Evolutionary conservation across 2,888 invertebrate genomes (phyloP).

Genomic region (Phaonia tiefii): DNA sequence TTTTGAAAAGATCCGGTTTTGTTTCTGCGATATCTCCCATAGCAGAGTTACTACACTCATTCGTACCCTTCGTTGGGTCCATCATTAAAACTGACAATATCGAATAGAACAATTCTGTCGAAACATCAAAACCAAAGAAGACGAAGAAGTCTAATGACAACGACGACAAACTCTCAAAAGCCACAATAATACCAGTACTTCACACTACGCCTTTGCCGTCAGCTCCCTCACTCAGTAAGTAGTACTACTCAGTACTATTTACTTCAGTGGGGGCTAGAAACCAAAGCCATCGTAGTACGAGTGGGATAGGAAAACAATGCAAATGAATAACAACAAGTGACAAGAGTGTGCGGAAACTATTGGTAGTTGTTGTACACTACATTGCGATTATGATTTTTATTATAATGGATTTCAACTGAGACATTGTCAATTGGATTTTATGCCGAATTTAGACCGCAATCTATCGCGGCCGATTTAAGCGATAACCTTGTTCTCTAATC

Average conservation of each 20-base stretch:
- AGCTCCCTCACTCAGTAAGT: background rate
- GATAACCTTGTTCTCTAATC: too few species aligned
- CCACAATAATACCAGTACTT: slow-evolving; percentile 26
- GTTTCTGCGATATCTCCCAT: slow-evolving; percentile 36
- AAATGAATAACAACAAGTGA: slow-evolving; percentile 25
- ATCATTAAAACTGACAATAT: slow-evolving; percentile 39
- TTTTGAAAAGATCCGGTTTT: slow-evolving; percentile 46
- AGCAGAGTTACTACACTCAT: slow-evolving; percentile 18
- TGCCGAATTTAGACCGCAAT: too few species aligned
- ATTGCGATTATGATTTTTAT: too few species aligned
- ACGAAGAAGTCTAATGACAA: background rate
- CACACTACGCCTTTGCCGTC: background rate
- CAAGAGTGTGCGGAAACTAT: too few species aligned
- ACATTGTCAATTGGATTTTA: too few species aligned
- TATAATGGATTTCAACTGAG: too few species aligned
- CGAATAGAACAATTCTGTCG: slow-evolving; percentile 39
- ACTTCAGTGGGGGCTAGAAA: background rate
- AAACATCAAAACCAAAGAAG: slow-evolving; percentile 4
- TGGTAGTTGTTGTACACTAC: too few species aligned
- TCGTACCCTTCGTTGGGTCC: slow-evolving; percentile 25
- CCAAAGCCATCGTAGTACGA: background rate
- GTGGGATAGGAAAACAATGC: slow-evolving; percentile 12
- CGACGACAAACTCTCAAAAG: slow-evolving; percentile 25
- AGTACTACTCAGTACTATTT: slow-evolving; percentile 2
- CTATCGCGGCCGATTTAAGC: too few species aligned